Base-by-base conservation (phyloP, 2,888 invertebrate genomes). In the Caenorhabditis sulstoni region DNA sequence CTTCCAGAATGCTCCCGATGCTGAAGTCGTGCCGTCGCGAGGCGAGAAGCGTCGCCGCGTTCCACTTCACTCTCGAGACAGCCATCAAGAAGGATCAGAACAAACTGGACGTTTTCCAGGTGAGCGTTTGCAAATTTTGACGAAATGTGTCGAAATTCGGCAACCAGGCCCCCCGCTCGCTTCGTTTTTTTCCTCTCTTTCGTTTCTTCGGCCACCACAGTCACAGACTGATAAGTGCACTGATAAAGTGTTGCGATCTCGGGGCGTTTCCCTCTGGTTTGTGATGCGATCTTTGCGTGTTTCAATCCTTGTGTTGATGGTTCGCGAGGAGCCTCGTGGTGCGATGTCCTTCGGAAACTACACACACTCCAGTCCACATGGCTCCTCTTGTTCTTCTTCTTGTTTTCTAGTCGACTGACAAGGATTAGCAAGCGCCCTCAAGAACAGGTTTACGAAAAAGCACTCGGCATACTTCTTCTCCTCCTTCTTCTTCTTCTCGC, bases 51-150 rank as follows among this genome's bases (percentile, higher is more conserved):
- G 92, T 99, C 87, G 98, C 97, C 3, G 97, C 98, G 41, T 99
- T 98, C 91, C 99, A 99, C 91, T 93, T 97, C 91, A 97, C 97
- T 90, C 97, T 99, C 96, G 99, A 99, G 91, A 97, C 98, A 12
- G 96, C 96, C 44, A 97, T 99, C 67, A 98, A 98, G 91, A 95
- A 96, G 88, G 91, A 91, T 87, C 81, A 91, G 90, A 87, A 90
- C 73, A 89, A 89, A 52, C 78, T 90, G 55, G 88, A 88, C 18
- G 79, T 89, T 23, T 87, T 90, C 64, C 83, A 87, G 84, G 88
- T 87, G 29, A 8, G 85, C 29, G 29, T 22, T 66, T 20, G 23
- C 9, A 44, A 55, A 23, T n/a, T 47, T 62, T 61, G 55, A 29
- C 57, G 71, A 71, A 71, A 64, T 20, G 47, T 71, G 62, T 62